Conservation (phyloP, 2,113 vertebrate genomes). For the Dicentrarchus labrax region DNA sequence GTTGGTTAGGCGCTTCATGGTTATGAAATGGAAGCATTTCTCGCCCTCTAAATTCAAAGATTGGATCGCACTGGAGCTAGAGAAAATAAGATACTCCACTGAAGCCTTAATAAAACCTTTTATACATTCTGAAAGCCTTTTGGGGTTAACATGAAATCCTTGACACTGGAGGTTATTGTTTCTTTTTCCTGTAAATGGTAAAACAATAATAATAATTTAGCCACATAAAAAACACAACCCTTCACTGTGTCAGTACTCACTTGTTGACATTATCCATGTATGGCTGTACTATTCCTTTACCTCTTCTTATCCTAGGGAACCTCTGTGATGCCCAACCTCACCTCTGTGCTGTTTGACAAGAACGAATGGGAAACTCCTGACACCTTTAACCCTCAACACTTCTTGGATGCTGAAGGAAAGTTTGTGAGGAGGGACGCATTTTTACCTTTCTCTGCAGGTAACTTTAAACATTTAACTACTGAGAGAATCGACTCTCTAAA, state of each 20-base stretch:
- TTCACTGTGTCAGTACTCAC: neutral
- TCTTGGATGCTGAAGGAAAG: conserved; percentile 86
- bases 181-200: too few species aligned
- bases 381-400: conserved; percentile 89
- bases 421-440: conserved; percentile 88
- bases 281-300: too few species aligned
- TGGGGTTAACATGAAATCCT: neutral
- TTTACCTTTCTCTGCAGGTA: conserved; percentile 89
- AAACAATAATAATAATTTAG: neutral
- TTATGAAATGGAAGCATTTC: neutral
- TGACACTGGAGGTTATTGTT: neutral
- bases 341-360: conserved; percentile 87
- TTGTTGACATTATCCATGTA: neutral
- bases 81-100: neutral
- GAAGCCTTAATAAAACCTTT: neutral
- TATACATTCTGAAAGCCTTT: neutral
- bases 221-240: neutral
- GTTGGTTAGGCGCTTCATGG: neutral
- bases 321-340: conserved; percentile 85
- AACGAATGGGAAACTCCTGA: conserved; percentile 86
- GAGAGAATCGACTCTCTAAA: neutral
- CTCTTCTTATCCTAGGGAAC: conserved; percentile 78
- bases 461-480: conserved; percentile 18
- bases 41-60: neutral
- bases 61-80: neutral